Base-by-base conservation (phyloP, 2,888 invertebrate species). In the Dexiosoma caninum region DNA sequence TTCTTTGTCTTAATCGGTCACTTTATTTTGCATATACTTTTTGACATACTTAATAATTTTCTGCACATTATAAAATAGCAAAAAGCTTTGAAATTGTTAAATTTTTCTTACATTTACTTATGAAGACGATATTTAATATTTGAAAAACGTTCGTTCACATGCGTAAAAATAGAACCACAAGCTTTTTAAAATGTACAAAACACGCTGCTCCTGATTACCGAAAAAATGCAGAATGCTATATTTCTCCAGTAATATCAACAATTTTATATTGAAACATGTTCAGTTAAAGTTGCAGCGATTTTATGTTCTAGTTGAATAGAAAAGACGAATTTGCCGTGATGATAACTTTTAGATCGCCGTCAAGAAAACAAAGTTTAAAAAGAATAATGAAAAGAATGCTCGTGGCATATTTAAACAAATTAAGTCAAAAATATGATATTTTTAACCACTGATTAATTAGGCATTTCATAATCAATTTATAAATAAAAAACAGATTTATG, bases 41-140 rank as follows among this genome's bases (percentile, higher is more conserved):
- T 71, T 71, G 80, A 71, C 80, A 76, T 81, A 76, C 69, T 75
- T 70, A 67, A 70, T 32, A 76, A 72, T 67, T 72, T 76, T 80
- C 27, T 67, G 76, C 60, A 76, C 70, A 42, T 42, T 35, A 2
- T 9, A 40, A 40, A 27, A 21, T 21, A 40, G 14, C n/a, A 53
- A 14, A 14, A 4, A 23, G 8, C 14, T 16, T 32, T 2, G 6
- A 27, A 14, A 8, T 51, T 27, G 0, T 7, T n/a, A 19, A 12
- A 19, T 37, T 12, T 62, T 46, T 2, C 21, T 23, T 27, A 12
- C 7, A 19, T 57, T 27, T 30, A 1, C 7, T 42, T 2, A 46
- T 53, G 1, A 19, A 46, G 2, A 9, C 3, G 3, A 5, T 27
- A 5, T 6, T 3, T 27, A 27, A 5, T 27, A 7, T 19, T 59